Evolutionary conservation across 2,888 invertebrate genomes (phyloP), one percentile per base, ranked within the genome.

Genomic region (Serrognathus titanus): DNA sequence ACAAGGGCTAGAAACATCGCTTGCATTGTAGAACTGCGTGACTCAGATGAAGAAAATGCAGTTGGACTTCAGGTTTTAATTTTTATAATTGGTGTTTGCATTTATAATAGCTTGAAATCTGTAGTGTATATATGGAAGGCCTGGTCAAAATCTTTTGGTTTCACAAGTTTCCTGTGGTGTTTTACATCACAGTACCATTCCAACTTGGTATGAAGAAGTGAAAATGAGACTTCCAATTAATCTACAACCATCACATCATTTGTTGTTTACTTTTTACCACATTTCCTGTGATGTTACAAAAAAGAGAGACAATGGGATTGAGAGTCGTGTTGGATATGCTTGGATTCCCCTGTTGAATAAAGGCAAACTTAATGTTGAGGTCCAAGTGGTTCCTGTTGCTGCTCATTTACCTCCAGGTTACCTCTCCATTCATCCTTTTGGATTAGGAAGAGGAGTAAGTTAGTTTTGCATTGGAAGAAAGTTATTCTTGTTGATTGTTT

Each of bases 231-330:
- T 98, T 37, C 98, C 98, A 0, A 84, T 92, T 12, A 89, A 92
- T 60, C 80, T 98, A 50, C 88, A 91, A 41, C 78, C 87, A 0
- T 86, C 88, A 51, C 97, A 97, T 77, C 98, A 98, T 75, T 78
- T 99, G 55, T 82, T 98, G 51, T 97, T 98, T 79, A 92, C 93
- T 3, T 97, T 98, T 79, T 90, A 92, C 72, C 98, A 98, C 76
- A 91, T 99, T 59, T 94, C 95, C 59, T 97, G 97, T 74, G 92
- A 94, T 78, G 83, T 90, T 63, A 84, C 89, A 50, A 84, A 83
- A 68, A 90, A 90, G 71, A 85, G 87, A 52, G 89, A 90, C 63
- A 83, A 86, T 36, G 86, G 86, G 57, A 83, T 90, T 11, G 92
- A 92, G 75, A 90, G 85, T 63, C 88, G 92, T 67, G 92, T 97